A percentile compares a stretch with the other conserved stretches of the same genome.
These are phyloP conservation scores for Macrosiphum euphorbiae DNA, from an alignment of 2,888 invertebrate genomes.

Conservation along the genomic window DNA sequence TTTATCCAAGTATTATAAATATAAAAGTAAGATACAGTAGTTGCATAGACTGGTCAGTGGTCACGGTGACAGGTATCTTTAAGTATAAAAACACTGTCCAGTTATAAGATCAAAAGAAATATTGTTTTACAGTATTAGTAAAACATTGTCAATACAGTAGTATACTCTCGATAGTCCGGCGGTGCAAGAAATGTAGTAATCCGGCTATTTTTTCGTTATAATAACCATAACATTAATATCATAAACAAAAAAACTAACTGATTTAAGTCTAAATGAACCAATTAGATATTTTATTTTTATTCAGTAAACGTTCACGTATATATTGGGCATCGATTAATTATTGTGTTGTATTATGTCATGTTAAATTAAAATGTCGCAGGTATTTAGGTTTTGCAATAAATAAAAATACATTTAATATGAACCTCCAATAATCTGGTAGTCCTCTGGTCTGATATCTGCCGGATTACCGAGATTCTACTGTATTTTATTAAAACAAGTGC, in stretches of 20 bases:
- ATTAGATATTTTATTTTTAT: background rate
- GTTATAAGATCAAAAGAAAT: no score
- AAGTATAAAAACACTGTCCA: no score
- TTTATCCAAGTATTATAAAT: no score
- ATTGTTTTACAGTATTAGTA: no score
- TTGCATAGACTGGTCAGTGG: no score
- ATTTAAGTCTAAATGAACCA: background rate
- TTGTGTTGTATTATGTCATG: background rate
- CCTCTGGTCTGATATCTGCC: no score
- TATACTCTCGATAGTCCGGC: background rate
- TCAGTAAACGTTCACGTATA: background rate
- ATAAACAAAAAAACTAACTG: background rate
- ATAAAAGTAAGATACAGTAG: no score
- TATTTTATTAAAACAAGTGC: background rate
- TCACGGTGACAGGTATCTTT: no score
- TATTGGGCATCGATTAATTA: background rate
- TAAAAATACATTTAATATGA: background rate
- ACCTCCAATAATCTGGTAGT: no score
- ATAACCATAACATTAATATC: background rate
- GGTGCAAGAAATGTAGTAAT: background rate
- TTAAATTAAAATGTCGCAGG: background rate
- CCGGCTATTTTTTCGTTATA: background rate
- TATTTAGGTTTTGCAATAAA: no score
- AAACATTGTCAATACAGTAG: background rate
- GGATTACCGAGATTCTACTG: no score